Percentiles rank a stretch among this genome's conserved stretches.
Evolutionary conservation across 2,113 vertebrate species (phyloP).

Genomic region (Candoia aspera): DNA sequence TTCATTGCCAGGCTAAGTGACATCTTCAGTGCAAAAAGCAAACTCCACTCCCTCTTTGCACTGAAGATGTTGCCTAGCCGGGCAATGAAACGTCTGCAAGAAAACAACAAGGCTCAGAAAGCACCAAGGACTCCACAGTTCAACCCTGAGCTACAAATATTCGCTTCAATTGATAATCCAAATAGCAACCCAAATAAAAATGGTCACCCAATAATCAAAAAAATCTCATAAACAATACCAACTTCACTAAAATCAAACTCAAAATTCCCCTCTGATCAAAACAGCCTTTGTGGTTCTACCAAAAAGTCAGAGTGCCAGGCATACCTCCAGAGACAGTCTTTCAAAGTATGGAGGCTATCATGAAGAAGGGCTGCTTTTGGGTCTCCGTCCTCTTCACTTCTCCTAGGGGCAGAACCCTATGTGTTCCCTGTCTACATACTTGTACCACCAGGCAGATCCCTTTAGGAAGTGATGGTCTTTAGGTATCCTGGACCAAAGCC

Average conservation of each 20-base stretch:
- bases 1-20: no score
- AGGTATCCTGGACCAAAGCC: background rate
- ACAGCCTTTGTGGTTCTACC: background rate
- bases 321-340: background rate
- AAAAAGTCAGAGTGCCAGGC: background rate
- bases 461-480: background rate
- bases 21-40: no score
- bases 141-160: no score
- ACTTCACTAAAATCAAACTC: background rate
- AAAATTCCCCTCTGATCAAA: background rate
- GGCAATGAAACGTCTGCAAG: no score
- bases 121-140: no score
- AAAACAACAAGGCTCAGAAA: no score
- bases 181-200: background rate
- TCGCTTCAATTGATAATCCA: no score
- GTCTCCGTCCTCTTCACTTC: background rate
- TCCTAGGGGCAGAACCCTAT: background rate
- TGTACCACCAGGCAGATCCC: background rate
- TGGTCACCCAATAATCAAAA: background rate
- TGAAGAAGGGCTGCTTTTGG: background rate
- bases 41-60: no score
- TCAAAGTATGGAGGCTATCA: background rate
- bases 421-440: background rate
- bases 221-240: background rate
- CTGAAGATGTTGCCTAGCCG: no score